Evolutionary conservation across 2,888 invertebrate genomes (phyloP).

Genomic region (Asteroscopus sphinx): DNA sequence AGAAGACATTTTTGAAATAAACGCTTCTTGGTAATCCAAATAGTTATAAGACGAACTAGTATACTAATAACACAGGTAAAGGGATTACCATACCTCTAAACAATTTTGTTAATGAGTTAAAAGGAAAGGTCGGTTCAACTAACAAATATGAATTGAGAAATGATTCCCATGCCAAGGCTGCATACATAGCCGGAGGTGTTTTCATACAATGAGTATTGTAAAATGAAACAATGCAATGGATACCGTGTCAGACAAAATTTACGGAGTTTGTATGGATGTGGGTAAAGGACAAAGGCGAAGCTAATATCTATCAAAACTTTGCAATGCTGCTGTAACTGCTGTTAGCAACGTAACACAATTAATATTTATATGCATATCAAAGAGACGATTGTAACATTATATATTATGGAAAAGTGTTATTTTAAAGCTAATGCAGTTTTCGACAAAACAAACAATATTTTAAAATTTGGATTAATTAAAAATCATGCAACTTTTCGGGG

Average conservation of each 20-base stretch:
- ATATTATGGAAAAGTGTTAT: too few species aligned
- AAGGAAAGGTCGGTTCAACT: conserved; percentile 35
- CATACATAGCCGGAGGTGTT: conserved; percentile 60
- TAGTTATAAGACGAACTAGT: conserved; percentile 2
- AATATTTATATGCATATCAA: too few species aligned
- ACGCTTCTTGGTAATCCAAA: conserved; percentile 5
- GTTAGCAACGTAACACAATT: conserved; percentile 19
- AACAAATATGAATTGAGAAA: conserved; percentile 25
- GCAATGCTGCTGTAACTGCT: too few species aligned
- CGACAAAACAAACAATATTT: too few species aligned
- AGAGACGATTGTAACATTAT: too few species aligned
- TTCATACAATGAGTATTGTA: conserved; percentile 73
- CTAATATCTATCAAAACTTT: conserved; percentile 30
- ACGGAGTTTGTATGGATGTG: conserved; percentile 38
- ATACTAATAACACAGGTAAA: conserved; percentile 34
- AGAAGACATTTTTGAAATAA: conserved; percentile 5
- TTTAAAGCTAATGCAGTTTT: too few species aligned
- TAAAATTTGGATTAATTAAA: too few species aligned
- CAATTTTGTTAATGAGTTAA: conserved; percentile 44
- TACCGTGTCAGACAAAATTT: conserved; percentile 60
- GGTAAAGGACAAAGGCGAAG: conserved; percentile 50
- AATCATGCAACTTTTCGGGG: too few species aligned
- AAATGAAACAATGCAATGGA: conserved; percentile 68
- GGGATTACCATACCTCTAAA: conserved; percentile 25
- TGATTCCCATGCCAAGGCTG: conserved; percentile 58